These are phyloP conservation scores for Clarias batrachus DNA, from an alignment of 2,113 vertebrate genomes.

Conservation along the genomic window DNA sequence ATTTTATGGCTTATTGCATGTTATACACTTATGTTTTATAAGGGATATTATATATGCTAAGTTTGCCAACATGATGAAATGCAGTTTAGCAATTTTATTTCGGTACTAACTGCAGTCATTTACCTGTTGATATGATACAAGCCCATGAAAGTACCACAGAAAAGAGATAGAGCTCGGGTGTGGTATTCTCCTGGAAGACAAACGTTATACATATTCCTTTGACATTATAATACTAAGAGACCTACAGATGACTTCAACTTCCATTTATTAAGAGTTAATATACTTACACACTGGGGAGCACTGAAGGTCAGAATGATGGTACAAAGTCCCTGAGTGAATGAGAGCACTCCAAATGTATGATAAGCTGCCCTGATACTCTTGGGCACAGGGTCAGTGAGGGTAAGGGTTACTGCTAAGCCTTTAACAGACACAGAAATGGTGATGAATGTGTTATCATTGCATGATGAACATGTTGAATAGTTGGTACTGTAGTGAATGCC, in stretches of 20 bases:
- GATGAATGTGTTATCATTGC: background rate
- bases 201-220: background rate
- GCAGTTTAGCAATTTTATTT: background rate
- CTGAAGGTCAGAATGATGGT: conserved; percentile 69
- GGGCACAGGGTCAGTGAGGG: conserved; percentile 67
- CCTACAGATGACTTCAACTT: background rate
- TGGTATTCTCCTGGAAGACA: conserved; percentile 64
- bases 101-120: conserved; percentile 6
- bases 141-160: conserved; percentile 64
- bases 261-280: background rate
- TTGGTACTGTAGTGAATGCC: background rate
- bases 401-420: conserved; percentile 77
- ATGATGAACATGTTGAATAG: background rate
- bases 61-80: background rate
- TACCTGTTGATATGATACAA: conserved; percentile 70
- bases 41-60: background rate
- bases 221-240: background rate
- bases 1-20: background rate
- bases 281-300: conserved; percentile 75
- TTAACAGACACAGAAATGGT: conserved; percentile 6
- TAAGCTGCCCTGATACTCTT: conserved; percentile 63
- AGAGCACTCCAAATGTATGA: conserved; percentile 71
- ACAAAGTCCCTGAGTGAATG: conserved; percentile 73
- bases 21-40: background rate
- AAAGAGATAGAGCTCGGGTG: conserved; percentile 71